Evolutionary conservation across 2,113 vertebrate species (phyloP).

Genomic region (Labeo catla): DNA sequence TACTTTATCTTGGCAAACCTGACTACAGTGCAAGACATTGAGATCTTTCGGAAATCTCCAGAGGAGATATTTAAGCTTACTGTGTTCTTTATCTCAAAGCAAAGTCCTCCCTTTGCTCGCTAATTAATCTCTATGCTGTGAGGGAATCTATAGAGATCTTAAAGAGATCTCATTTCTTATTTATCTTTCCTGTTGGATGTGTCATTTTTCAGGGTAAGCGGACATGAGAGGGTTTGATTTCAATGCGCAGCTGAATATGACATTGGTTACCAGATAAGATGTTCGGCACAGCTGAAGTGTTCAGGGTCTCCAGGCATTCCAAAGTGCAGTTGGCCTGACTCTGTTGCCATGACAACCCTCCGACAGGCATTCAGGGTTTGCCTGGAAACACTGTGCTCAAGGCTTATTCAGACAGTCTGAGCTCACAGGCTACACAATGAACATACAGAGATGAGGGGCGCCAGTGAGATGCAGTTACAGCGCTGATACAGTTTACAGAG

Average conservation of each 20-base stretch:
- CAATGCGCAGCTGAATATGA: not conserved
- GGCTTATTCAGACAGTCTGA: not conserved
- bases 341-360: conserved; percentile 52
- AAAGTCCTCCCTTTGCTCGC: not conserved
- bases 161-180: not conserved
- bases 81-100: not conserved
- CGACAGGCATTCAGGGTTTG: conserved; percentile 26
- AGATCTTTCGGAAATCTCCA: not conserved
- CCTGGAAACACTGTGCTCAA: conserved; percentile 11
- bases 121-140: not conserved
- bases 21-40: not conserved
- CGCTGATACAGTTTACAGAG: not conserved
- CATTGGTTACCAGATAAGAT: not conserved
- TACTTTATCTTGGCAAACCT: not conserved
- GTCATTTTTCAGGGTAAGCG: not conserved
- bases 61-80: not conserved
- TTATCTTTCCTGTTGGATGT: not conserved
- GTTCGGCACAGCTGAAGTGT: not conserved
- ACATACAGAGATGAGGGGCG: not conserved
- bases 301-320: conserved; percentile 21
- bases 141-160: not conserved
- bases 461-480: conserved; percentile 4
- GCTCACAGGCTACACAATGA: not conserved
- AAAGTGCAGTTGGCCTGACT: conserved; percentile 17
- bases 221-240: not conserved